Conservation (phyloP, 2,888 invertebrate species). For the Lasioglossum oenotherae region DNA sequence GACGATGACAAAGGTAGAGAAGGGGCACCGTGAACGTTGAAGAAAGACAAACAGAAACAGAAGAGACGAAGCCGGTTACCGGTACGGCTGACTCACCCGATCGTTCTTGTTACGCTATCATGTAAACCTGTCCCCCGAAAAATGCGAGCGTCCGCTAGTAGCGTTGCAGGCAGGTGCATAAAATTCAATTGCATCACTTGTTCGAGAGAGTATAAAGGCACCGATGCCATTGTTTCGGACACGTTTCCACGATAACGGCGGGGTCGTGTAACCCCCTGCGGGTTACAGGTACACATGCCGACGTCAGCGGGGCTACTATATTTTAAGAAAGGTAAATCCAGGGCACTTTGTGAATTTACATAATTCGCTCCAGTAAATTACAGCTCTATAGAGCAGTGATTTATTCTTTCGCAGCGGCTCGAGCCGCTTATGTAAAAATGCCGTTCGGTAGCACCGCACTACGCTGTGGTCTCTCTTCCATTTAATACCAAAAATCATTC, state of each 20-base stretch:
- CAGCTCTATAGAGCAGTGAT: background rate
- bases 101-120: conserved; percentile 56
- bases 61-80: conserved; percentile 63
- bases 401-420: background rate
- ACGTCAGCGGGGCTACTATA: background rate
- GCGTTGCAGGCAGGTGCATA: conserved; percentile 29
- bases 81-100: conserved; percentile 65
- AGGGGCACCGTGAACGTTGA: conserved; percentile 4
- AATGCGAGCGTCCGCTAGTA: conserved; percentile 41
- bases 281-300: background rate
- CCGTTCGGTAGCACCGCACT: background rate
- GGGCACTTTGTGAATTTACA: background rate
- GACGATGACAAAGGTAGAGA: conserved; percentile 25
- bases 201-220: background rate
- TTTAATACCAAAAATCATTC: too few species aligned
- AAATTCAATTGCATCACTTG: conserved; percentile 30
- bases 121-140: conserved; percentile 58
- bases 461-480: too few species aligned
- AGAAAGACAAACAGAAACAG: conserved; percentile 26
- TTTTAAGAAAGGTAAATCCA: background rate
- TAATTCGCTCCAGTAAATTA: background rate
- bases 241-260: background rate
- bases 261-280: background rate
- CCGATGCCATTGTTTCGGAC: background rate
- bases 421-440: background rate